Evolutionary conservation across 2,888 invertebrate genomes (phyloP), one percentile per base, ranked within the genome.

Genomic region (Muschampia plurimacula): DNA sequence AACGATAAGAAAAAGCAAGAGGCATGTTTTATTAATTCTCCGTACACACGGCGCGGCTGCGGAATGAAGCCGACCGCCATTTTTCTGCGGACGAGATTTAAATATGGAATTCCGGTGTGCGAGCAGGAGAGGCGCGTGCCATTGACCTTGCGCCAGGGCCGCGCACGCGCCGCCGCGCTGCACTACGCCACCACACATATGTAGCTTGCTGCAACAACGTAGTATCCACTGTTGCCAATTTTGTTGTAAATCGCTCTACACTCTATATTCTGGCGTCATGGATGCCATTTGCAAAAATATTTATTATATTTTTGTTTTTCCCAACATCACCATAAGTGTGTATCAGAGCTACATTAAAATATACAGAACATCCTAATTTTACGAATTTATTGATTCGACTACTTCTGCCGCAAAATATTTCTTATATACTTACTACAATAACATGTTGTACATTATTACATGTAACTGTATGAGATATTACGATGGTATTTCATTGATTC

Each of bases 61-160:
- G 90, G 92, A 92, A 92, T 92, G 92, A 85, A 92, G 89, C 80
- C 83, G 82, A 90, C 89, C 91, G 94, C 93, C 93, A 93, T 93
- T 93, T 94, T 94, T 94, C 92, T 93, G 93, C 93, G 93, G 93
- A 91, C 92, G 92, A 93, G 93, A 93, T 93, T 94, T 93, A 94
- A 94, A 94, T 93, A 93, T 94, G 94, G 94, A 93, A 94, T 94
- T 93, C 93, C 93, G 93, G 93, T 93, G 94, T 93, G 93, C 90
- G 93, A 93, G 93, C 88, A 89, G 90, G 93, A 93, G 89, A 90
- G 91, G 83, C 89, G 91, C 91, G 91, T 93, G 93, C 93, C 92
- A 94, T 93, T 94, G 93, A 94, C 93, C 93, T 93, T 93, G 93
- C 88, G 87, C 86, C 89, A 88, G 89, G 89, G 89, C 90, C 89